Evolutionary conservation across 2,113 vertebrate species (phyloP), one percentile per base, ranked within the genome.

Genomic region (Spilogale gracilis): DNA sequence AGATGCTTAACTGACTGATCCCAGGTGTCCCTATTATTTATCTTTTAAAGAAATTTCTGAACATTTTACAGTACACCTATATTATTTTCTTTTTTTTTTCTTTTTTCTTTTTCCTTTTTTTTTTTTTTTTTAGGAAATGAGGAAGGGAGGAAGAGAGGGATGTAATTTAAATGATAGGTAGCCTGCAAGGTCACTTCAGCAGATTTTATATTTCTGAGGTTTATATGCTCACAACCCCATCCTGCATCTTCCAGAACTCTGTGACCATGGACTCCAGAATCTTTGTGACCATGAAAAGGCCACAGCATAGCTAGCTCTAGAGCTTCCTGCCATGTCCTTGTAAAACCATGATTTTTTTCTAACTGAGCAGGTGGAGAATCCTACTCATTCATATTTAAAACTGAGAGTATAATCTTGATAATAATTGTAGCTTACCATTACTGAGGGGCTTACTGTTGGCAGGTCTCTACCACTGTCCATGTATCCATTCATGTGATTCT

Each of bases 351-450:
- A 16, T 58, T 25, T 85, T 85, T 74, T 74, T n/a, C 73, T 52
- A 88, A 52, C 16, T 27, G 73, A 96, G 25, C 12, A 83, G 25
- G 5, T 84, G 0, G 6, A 9, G 21, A 86, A 87, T 43, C 23
- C 25, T 91, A 32, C 6, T 56, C 12, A 78, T 97, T 94, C 32
- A 43, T 23, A 93, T 43, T 86, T 67, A 94, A 79, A 13, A 38
- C 56, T 38, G 48, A 96, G 45, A 67, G 48, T 52, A 94, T 65
- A 52, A 95, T 92, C 21, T 80, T 88, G 21, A 81, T 82, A 45
- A 81, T 81, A 91, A 71, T 23, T 76, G 58, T 79, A 91, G 27
- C 6, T 93, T 94, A 65, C 71, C 20, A 80, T 91, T 89, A 43
- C 43, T 67, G 45, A 86, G 27, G 32, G 13, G 14, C 96, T 95